Percentiles rank a stretch among this genome's conserved stretches.
phyloP scores from a whole-genome alignment of 2,797 vertebrate species.

The Petrocephalus sullivani region DNA sequence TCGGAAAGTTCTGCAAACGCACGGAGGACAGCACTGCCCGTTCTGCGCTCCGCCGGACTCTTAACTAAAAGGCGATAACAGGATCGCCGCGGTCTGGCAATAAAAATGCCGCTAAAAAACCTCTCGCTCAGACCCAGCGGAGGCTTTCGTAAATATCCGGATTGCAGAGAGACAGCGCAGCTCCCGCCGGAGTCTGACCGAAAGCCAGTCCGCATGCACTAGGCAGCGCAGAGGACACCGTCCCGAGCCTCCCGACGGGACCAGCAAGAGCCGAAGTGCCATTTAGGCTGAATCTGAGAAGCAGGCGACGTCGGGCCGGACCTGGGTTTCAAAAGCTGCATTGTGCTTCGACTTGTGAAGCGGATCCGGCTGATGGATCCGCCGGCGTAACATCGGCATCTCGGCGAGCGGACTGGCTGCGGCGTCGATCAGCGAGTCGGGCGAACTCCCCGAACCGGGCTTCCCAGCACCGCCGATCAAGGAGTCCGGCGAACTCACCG shows the following conservation, averaged over 20 bases:
- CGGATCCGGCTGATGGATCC: background rate
- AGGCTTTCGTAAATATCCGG: background rate
- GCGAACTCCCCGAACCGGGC: background rate
- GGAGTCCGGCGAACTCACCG: background rate
- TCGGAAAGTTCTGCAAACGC: slow-evolving; percentile 13
- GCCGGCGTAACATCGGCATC: background rate
- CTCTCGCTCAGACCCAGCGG: background rate
- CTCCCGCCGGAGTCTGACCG: background rate
- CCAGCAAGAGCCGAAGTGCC: background rate
- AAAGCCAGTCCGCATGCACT: background rate
- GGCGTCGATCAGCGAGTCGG: background rate
- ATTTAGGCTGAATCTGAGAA: background rate
- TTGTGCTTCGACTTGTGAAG: background rate
- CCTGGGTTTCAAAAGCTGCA: background rate
- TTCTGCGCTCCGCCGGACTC: background rate
- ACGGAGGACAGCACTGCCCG: background rate
- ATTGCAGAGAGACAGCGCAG: background rate
- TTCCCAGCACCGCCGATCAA: background rate
- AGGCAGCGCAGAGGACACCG: background rate
- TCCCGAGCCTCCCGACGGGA: background rate
- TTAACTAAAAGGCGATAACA: background rate
- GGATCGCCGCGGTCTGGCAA: background rate
- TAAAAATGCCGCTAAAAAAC: background rate
- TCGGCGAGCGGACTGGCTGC: background rate
- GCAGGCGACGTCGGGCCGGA: background rate